These are phyloP conservation scores for Lepilemur septentrionalis DNA, from an alignment of 2,797 vertebrate genomes.

Conservation along the genomic window DNA sequence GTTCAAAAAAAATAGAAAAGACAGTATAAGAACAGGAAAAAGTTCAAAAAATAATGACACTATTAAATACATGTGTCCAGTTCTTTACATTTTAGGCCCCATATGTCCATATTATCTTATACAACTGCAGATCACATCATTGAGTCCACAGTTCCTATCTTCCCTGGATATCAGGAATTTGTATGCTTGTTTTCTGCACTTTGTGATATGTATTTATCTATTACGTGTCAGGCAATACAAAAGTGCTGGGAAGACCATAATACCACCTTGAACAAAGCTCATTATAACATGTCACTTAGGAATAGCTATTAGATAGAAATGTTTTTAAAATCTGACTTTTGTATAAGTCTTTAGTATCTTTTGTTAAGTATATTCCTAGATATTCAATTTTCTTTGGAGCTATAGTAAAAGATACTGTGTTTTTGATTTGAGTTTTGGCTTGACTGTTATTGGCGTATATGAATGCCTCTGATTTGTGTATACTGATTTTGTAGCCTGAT, in stretches of 20 bases:
- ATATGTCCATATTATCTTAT: not conserved
- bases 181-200: not conserved
- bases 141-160: not conserved
- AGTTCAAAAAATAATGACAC: not conserved
- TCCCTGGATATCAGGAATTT: not conserved
- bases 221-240: not conserved
- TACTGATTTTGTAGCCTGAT: no score
- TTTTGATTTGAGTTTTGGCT: no score
- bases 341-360: no score
- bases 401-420: no score
- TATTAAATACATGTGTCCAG: not conserved
- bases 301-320: not conserved
- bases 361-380: no score
- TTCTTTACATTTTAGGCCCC: not conserved
- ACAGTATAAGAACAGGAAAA: not conserved
- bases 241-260: not conserved
- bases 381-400: no score
- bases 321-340: not conserved
- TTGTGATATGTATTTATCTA: not conserved
- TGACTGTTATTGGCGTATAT: no score
- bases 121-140: not conserved
- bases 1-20: not conserved
- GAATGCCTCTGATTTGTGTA: no score
- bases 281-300: not conserved
- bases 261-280: not conserved